phyloP scores from a whole-genome alignment of 2,113 vertebrate species.

The Ivindomyrus marchei region DNA sequence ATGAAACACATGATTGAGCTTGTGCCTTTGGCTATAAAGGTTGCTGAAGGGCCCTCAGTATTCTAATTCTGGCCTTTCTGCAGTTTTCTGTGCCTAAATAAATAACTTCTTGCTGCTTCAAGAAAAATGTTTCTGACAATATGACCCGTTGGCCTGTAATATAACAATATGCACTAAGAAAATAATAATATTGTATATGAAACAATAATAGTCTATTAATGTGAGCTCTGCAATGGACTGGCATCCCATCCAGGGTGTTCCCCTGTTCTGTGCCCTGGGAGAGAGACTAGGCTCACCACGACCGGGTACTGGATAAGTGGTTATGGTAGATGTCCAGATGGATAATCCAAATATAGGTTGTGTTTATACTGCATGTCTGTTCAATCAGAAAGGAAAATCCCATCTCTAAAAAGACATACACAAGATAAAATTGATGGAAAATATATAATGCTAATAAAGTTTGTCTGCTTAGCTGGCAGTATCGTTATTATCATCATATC shows the following conservation, averaged over 20 bases:
- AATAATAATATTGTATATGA: not conserved
- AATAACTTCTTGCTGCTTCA: not conserved
- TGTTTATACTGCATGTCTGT: not conserved
- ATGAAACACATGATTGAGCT: slow-evolving; percentile 5
- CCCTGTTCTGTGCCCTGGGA: not conserved
- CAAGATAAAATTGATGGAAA: slow-evolving; percentile 18
- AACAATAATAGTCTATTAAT: not conserved
- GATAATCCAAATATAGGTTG: not conserved
- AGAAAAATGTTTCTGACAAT: not conserved
- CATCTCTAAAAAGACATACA: slow-evolving; percentile 30
- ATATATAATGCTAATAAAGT: not conserved
- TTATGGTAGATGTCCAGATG: not conserved
- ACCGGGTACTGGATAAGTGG: not conserved
- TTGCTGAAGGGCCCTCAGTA: not conserved
- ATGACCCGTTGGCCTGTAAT: not conserved
- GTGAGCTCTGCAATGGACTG: not conserved
- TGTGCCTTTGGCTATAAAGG: not conserved
- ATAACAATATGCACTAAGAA: not conserved
- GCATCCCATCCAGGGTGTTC: not conserved
- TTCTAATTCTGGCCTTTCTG: not conserved
- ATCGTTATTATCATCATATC: not conserved
- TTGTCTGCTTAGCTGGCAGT: not conserved
- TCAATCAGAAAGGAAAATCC: not conserved
- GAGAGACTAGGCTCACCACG: not conserved
- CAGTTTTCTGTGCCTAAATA: not conserved